Percentiles rank a stretch among this genome's conserved stretches.
Evolutionary conservation across 2,888 invertebrate species (phyloP).

Genomic region (Plebejus melissa): DNA sequence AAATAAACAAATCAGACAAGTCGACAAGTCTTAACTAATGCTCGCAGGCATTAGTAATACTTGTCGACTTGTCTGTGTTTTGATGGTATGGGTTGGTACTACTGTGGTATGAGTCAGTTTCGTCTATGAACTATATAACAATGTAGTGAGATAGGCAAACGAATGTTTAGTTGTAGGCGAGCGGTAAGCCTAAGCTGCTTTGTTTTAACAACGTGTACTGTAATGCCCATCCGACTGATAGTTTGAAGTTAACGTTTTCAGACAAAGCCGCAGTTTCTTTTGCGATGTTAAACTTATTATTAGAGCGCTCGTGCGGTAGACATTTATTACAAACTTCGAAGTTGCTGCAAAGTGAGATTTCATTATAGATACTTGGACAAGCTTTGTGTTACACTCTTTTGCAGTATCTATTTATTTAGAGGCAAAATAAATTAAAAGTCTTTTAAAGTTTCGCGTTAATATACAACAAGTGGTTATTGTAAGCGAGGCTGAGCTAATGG

Average conservation of each 20-base stretch:
- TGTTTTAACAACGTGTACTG: background rate
- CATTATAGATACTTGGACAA: slow-evolving; percentile 4
- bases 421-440: background rate
- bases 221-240: background rate
- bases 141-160: too few relatives aligned
- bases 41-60: too few relatives aligned
- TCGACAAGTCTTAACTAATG: too few relatives aligned
- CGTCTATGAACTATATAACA: too few relatives aligned
- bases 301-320: slow-evolving; percentile 10
- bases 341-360: slow-evolving; percentile 15
- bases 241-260: background rate
- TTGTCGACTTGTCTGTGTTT: too few relatives aligned
- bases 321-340: background rate
- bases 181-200: too few relatives aligned
- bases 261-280: slow-evolving; percentile 2
- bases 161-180: too few relatives aligned
- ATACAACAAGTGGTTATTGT: too few relatives aligned
- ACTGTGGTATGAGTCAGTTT: too few relatives aligned
- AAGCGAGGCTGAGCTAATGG: too few relatives aligned
- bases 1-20: too few relatives aligned
- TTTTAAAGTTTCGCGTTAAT: background rate
- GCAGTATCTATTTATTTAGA: background rate
- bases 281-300: background rate
- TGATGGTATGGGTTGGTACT: too few relatives aligned
- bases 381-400: background rate